These are phyloP conservation scores for Lutjanus erythropterus DNA, from an alignment of 2,113 vertebrate genomes.

Conservation along the genomic window DNA sequence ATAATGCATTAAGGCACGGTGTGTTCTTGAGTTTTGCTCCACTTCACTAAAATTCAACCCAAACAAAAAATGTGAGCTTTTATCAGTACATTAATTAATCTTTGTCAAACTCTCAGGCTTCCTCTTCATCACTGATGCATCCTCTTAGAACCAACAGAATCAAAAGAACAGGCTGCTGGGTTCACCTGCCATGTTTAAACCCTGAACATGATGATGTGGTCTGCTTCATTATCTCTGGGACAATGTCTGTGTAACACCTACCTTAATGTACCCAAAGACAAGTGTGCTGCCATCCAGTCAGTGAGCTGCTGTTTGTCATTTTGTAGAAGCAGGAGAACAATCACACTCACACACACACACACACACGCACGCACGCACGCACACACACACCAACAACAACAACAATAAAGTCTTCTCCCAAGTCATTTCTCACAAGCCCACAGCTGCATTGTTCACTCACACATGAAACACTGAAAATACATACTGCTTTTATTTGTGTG, in stretches of 20 bases:
- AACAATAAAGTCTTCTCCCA: neutral
- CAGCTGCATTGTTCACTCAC: constrained; percentile 21
- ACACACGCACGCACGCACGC: neutral
- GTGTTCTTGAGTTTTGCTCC: neutral
- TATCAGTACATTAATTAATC: neutral
- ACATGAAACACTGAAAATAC: neutral
- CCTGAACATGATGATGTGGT: neutral
- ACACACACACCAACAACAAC: too few relatives aligned
- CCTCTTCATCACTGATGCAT: neutral
- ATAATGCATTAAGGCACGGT: neutral
- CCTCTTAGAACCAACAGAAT: neutral
- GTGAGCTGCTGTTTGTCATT: neutral
- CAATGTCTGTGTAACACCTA: too few relatives aligned
- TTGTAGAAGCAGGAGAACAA: neutral
- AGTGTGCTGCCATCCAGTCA: neutral
- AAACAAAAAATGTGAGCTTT: neutral
- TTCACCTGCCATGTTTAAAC: neutral
- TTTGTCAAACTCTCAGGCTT: neutral
- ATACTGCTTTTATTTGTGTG: neutral
- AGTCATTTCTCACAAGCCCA: constrained; percentile 5
- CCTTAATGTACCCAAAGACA: neutral
- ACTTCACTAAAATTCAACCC: neutral
- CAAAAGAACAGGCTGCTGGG: neutral
- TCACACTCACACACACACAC: constrained; percentile 1
- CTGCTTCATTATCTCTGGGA: neutral